phyloP scores from a whole-genome alignment of 2,888 invertebrate species.

The Deilephila elpenor region DNA sequence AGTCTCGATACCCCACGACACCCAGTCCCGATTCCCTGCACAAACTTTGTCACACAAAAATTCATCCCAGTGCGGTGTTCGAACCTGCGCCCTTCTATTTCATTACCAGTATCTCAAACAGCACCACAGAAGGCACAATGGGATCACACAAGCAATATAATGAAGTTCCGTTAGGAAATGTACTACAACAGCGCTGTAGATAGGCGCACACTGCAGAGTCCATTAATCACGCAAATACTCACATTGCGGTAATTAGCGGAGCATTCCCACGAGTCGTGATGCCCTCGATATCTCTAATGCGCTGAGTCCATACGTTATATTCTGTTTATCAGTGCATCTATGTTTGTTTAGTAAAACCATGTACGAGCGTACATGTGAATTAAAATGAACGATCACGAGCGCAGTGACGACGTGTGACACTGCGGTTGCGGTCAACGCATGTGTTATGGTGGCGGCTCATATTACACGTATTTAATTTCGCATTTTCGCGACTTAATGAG shows the following conservation, averaged over 20 bases:
- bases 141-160: background rate
- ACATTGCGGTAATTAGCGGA: background rate
- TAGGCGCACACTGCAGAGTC: background rate
- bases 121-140: background rate
- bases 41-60: no score
- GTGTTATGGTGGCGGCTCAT: background rate
- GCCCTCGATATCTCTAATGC: slow-evolving; percentile 19
- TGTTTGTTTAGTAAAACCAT: background rate
- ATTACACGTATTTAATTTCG: background rate
- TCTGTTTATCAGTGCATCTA: slow-evolving; percentile 20
- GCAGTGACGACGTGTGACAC: background rate
- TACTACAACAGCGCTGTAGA: background rate
- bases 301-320: slow-evolving; percentile 29
- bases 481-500: background rate
- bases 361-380: background rate
- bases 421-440: background rate
- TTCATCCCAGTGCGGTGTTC: no score
- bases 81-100: no score
- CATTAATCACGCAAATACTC: slow-evolving; percentile 2
- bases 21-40: no score
- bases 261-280: slow-evolving; percentile 21
- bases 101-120: no score
- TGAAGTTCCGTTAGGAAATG: background rate
- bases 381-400: background rate
- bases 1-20: no score